Percentiles rank a stretch among this genome's conserved stretches.
These are phyloP conservation scores for Fragum fragum DNA, from an alignment of 2,888 invertebrate genomes.

Conservation along the genomic window DNA sequence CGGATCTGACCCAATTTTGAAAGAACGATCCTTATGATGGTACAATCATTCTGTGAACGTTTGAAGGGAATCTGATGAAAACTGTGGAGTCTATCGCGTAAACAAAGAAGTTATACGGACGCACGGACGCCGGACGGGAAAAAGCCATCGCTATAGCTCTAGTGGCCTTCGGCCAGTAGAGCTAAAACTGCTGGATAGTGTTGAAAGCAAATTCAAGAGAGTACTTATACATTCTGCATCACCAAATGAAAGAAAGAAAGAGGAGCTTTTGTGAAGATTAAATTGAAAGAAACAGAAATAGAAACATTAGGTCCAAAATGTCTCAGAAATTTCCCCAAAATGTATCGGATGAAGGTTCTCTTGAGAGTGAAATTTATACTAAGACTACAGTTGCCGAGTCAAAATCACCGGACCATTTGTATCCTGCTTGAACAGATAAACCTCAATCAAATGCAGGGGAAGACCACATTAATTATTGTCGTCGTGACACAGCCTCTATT, in stretches of 20 bases:
- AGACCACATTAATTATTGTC: neutral
- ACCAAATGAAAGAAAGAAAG: conserved; percentile 8
- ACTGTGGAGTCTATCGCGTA: no score
- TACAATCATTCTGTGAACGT: no score
- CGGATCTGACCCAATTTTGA: no score
- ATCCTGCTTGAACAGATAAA: conserved; percentile 7
- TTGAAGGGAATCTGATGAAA: no score
- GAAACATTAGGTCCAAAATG: neutral
- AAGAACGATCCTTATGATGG: no score
- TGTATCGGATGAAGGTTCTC: neutral
- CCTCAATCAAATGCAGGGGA: neutral
- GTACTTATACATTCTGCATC: neutral
- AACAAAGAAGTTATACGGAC: no score
- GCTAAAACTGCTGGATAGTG: no score
- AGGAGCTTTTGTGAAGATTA: neutral
- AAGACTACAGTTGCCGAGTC: neutral
- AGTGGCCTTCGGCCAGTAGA: no score
- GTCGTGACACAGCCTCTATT: neutral
- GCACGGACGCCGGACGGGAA: no score
- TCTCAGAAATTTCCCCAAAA: neutral
- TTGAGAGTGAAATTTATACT: neutral
- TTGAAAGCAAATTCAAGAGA: neutral
- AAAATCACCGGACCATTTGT: neutral
- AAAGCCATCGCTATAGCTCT: no score
- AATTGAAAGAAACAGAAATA: neutral